phyloP scores from a whole-genome alignment of 2,888 invertebrate genomes.

The Chydorus sphaericus region DNA sequence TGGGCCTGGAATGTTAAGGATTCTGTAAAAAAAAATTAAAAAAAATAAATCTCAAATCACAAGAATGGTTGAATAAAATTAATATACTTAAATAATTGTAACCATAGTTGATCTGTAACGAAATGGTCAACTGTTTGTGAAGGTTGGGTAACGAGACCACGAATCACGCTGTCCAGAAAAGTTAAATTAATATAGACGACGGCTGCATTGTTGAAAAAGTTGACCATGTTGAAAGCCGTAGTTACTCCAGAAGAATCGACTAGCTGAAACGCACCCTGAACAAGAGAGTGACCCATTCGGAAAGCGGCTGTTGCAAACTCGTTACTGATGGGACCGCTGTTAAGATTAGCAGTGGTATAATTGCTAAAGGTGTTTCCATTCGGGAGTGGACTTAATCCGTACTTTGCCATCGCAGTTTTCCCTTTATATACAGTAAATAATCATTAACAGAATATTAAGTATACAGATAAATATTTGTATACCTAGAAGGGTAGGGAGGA shows the following conservation, averaged over 20 bases:
- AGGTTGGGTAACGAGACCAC: constrained; percentile 33
- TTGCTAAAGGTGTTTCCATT: constrained; percentile 27
- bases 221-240: too few relatives aligned
- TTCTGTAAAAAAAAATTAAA: too few relatives aligned
- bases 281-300: constrained; percentile 70
- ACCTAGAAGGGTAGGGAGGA: constrained; percentile 34
- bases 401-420: constrained; percentile 43
- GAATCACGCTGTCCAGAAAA: constrained; percentile 31
- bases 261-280: constrained; percentile 55
- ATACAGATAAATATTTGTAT: constrained; percentile 20
- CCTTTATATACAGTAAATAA: constrained; percentile 25
- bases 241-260: constrained; percentile 19
- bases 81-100: too few relatives aligned
- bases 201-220: too few relatives aligned
- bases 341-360: too few relatives aligned
- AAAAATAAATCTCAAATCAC: too few relatives aligned
- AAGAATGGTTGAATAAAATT: too few relatives aligned
- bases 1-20: too few relatives aligned
- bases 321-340: constrained; percentile 59
- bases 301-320: constrained; percentile 74
- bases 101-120: constrained; percentile 30
- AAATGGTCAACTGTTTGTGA: constrained; percentile 33
- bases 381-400: constrained; percentile 34
- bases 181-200: too few relatives aligned
- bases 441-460: too few relatives aligned